phyloP scores from a whole-genome alignment of 1,140 invertebrate species.

The Philopotamus ludificatus region DNA sequence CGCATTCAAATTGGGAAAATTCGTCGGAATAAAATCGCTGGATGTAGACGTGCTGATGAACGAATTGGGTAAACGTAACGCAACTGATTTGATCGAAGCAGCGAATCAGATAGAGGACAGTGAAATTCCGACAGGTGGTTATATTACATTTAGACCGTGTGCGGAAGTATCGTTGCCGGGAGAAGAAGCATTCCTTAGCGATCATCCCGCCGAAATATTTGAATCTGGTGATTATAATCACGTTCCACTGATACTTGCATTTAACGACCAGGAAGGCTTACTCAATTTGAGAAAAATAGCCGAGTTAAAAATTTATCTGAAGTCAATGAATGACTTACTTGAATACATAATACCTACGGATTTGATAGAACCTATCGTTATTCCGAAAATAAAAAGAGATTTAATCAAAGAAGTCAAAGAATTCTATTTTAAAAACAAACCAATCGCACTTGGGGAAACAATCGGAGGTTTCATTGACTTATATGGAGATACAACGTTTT shows the following conservation, averaged over 20 bases:
- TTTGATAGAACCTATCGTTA: neutral
- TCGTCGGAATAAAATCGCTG: slow-evolving; percentile 47
- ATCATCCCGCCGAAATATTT: slow-evolving; percentile 48
- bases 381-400: slow-evolving; percentile 24
- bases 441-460: neutral
- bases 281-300: slow-evolving; percentile 46
- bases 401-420: neutral
- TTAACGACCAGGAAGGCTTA: slow-evolving; percentile 51
- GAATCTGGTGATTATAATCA: slow-evolving; percentile 49
- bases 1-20: slow-evolving; percentile 47
- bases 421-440: slow-evolving; percentile 12
- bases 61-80: slow-evolving; percentile 45
- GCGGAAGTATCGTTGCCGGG: slow-evolving; percentile 49
- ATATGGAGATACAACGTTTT: slow-evolving; percentile 10
- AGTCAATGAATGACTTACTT: neutral
- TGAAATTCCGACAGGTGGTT: neutral
- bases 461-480: neutral
- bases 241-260: slow-evolving; percentile 51
- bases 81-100: slow-evolving; percentile 45
- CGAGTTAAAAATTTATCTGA: slow-evolving; percentile 4
- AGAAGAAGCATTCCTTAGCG: slow-evolving; percentile 45
- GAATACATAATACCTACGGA: neutral
- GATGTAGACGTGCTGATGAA: slow-evolving; percentile 48
- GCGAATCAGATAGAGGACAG: slow-evolving; percentile 1
- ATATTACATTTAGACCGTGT: slow-evolving; percentile 47